Conservation (phyloP, 2,797 vertebrate genomes). For the Anguilla marmorata region DNA sequence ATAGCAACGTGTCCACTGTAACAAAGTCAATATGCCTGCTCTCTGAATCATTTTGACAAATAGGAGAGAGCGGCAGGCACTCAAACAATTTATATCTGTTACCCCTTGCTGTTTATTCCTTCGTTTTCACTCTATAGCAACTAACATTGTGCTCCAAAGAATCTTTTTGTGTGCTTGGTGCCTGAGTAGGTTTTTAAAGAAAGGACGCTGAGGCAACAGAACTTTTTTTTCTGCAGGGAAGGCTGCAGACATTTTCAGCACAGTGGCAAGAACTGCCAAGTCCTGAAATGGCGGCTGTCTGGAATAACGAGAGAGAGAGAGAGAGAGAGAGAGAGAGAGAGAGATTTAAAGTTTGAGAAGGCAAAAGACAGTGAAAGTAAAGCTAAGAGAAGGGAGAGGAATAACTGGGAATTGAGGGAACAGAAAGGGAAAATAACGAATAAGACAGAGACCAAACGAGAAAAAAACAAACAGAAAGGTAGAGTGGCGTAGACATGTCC, state of each 20-base stretch:
- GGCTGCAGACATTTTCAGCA: constrained; percentile 40
- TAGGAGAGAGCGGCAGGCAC: neutral
- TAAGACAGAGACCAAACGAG: neutral
- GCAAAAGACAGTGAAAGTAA: constrained; percentile 25
- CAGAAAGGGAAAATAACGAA: constrained; percentile 22
- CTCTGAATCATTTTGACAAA: constrained; percentile 30
- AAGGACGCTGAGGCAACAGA: constrained; percentile 7
- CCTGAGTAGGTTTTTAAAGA: neutral
- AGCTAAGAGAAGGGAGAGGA: constrained; percentile 5
- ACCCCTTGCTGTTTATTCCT: neutral
- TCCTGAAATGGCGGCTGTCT: constrained; percentile 44
- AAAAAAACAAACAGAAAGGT: neutral
- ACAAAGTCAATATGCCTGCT: constrained; percentile 20
- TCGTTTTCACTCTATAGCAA: constrained; percentile 14
- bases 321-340: constrained; percentile 41
- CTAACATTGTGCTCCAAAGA: neutral
- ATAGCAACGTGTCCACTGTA: constrained; percentile 3
- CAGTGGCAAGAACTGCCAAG: constrained; percentile 31
- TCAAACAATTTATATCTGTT: constrained; percentile 4
- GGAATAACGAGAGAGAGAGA: constrained; percentile 49
- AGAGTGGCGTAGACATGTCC: neutral
- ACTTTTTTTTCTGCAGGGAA: constrained; percentile 22
- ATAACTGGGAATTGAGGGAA: neutral
- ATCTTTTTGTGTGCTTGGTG: constrained; percentile 10
- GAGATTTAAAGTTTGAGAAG: constrained; percentile 31